A percentile compares a stretch with the other conserved stretches of the same genome.
Conservation (phyloP, 1,140 invertebrate genomes). For the Brachionus plicatilis region DNA sequence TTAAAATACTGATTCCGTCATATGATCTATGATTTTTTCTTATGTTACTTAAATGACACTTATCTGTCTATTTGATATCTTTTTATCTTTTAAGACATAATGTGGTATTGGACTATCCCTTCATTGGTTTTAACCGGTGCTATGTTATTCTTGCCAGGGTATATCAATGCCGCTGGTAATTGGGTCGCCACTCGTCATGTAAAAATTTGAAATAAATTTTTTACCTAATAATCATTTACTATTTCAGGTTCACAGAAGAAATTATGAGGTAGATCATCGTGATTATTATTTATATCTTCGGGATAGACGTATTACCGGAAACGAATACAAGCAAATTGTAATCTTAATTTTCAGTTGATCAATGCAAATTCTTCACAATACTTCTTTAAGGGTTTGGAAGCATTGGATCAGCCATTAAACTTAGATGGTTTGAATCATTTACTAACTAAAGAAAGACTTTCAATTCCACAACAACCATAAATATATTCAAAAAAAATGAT, state of each 20-base stretch:
- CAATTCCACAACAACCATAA: slow-evolving; percentile 17
- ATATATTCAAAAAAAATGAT: background rate
- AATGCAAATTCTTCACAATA: background rate
- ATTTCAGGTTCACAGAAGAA: slow-evolving; percentile 15
- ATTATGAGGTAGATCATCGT: slow-evolving; percentile 31
- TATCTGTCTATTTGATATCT: background rate
- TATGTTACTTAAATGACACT: background rate
- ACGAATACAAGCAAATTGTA: slow-evolving; percentile 37
- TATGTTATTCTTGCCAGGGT: slow-evolving; percentile 5
- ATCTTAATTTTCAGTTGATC: background rate
- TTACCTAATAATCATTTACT: background rate
- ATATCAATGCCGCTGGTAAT: slow-evolving; percentile 31
- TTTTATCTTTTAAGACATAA: background rate
- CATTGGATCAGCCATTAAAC: slow-evolving; percentile 16
- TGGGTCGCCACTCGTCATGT: slow-evolving; percentile 35
- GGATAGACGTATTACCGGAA: slow-evolving; percentile 36
- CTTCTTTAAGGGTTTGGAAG: slow-evolving; percentile 18
- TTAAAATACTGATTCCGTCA: background rate
- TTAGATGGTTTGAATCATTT: slow-evolving; percentile 19
- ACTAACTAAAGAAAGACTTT: slow-evolving; percentile 18
- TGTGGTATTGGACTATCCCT: slow-evolving; percentile 38
- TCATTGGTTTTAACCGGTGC: slow-evolving; percentile 22
- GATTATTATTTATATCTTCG: slow-evolving; percentile 27
- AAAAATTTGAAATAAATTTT: background rate
- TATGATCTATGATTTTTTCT: background rate